Conservation (phyloP, 2,797 vertebrate species). For the Tiaroga cobitis region DNA sequence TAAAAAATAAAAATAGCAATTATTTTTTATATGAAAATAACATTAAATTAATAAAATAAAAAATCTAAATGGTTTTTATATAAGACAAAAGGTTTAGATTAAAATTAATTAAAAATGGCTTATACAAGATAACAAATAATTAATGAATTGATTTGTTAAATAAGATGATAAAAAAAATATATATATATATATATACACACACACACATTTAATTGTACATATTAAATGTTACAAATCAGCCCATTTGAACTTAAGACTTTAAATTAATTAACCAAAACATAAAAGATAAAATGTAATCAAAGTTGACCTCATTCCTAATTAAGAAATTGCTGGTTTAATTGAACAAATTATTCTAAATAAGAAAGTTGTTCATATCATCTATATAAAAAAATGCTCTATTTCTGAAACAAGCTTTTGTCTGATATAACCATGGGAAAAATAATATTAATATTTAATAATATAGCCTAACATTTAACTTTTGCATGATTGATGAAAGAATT, state of each 20-base stretch:
- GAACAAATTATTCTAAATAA: too few species aligned
- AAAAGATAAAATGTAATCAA: slow-evolving; percentile 13
- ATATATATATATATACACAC: too few species aligned
- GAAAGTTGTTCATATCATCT: too few species aligned
- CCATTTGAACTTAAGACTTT: background rate
- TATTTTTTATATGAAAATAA: too few species aligned
- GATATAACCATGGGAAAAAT: background rate
- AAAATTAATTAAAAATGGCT: background rate
- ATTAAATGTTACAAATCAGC: background rate
- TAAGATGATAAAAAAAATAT: background rate
- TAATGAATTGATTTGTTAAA: background rate
- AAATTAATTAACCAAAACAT: slow-evolving; percentile 4
- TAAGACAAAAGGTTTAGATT: background rate
- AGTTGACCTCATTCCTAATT: background rate
- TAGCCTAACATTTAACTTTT: slow-evolving; percentile 11
- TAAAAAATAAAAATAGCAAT: background rate
- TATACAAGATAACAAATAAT: background rate
- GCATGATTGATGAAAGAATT: slow-evolving; percentile 6
- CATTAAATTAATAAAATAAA: background rate
- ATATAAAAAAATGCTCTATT: background rate
- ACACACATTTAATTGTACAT: too few species aligned
- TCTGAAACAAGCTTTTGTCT: background rate
- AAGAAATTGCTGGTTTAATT: background rate
- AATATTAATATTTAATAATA: slow-evolving; percentile 6
- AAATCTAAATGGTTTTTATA: background rate